These are phyloP conservation scores for Anticlea derivata DNA, from an alignment of 2,888 invertebrate species.

Conservation along the genomic window DNA sequence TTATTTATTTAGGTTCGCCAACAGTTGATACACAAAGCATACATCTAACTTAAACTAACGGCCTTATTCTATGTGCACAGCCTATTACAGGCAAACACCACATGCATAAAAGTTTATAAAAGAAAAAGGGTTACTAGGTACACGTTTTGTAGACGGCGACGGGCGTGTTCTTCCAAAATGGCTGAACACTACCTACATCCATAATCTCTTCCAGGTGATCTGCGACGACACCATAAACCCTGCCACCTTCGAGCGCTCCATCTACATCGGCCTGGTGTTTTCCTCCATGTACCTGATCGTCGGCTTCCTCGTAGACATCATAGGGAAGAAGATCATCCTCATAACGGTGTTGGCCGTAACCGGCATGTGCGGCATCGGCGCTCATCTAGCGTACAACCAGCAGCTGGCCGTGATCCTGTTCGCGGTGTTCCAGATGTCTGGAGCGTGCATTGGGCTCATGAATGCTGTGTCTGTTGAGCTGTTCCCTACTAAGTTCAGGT, in stretches of 20 bases:
- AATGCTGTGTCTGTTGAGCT: conserved; percentile 84
- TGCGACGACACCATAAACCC: conserved; percentile 84
- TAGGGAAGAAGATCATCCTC: conserved; percentile 83
- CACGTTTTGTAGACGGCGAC: no score
- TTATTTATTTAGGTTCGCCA: no score
- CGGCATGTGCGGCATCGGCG: conserved; percentile 81
- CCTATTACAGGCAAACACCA: no score
- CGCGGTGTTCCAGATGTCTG: conserved; percentile 80
- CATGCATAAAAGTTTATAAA: no score
- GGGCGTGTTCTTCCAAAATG: no score
- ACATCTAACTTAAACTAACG: no score
- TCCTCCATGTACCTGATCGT: conserved; percentile 86
- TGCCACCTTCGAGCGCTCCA: conserved; percentile 86
- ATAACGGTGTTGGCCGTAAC: conserved; percentile 75
- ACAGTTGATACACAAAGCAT: no score
- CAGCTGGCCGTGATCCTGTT: conserved; percentile 84
- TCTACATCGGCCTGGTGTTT: conserved; percentile 87
- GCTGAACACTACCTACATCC: no score
- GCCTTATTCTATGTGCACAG: no score
- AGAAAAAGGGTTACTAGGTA: no score
- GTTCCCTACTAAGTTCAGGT: conserved; percentile 83
- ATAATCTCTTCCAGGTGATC: conserved; percentile 44
- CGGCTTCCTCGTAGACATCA: conserved; percentile 82
- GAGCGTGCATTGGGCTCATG: conserved; percentile 83
- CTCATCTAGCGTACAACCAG: conserved; percentile 85